phyloP scores from a whole-genome alignment of 2,888 invertebrate species.

The Plusia festucae region DNA sequence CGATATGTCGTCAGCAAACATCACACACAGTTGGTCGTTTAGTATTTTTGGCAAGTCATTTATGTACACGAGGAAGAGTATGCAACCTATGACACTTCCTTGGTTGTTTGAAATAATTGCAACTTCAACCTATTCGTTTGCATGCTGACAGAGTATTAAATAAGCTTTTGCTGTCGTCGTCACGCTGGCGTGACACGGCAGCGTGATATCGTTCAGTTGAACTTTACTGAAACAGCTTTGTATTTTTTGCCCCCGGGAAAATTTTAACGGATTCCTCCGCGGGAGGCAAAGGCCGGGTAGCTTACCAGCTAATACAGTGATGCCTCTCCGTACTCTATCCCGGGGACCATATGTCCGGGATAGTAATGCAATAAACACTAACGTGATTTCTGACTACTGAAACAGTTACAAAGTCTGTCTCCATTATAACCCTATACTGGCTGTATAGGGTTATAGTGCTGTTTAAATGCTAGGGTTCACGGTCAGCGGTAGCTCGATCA shows the following conservation, averaged over 20 bases:
- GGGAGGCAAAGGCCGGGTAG: no score
- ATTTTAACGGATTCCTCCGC: background rate
- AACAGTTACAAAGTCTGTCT: background rate
- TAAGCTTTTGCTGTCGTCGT: background rate
- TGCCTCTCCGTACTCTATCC: no score
- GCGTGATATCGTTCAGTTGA: background rate
- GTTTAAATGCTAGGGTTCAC: background rate
- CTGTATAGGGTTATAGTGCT: background rate
- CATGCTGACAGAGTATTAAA: background rate
- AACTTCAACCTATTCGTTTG: background rate
- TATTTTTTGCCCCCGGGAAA: background rate
- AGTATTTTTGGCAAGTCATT: no score
- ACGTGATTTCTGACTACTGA: background rate
- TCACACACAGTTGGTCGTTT: no score
- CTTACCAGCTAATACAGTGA: no score
- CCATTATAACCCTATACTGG: background rate
- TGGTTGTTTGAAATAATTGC: background rate
- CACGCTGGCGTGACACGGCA: background rate
- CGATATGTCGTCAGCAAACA: no score
- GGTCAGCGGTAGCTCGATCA: slow-evolving; percentile 1
- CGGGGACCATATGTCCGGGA: no score
- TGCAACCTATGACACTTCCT: no score
- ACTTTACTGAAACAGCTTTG: background rate
- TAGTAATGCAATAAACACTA: no score
- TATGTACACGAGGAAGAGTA: no score